phyloP scores from a whole-genome alignment of 2,888 invertebrate genomes.

The Mesochorus sp. region DNA sequence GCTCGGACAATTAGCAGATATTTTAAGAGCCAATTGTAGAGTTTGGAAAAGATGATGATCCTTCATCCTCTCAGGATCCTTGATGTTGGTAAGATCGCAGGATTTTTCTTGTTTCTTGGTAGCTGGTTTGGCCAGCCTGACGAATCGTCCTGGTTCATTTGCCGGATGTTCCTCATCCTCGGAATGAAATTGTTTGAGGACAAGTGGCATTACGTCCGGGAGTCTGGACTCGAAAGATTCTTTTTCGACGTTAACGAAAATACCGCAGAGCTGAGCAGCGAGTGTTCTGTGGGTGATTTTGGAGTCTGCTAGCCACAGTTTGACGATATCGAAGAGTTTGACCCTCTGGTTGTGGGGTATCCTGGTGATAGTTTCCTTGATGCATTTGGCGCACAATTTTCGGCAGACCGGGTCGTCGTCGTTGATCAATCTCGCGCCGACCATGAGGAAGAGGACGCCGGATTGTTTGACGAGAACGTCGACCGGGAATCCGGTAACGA shows the following conservation, averaged over 20 bases:
- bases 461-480: constrained; percentile 85
- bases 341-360: constrained; percentile 84
- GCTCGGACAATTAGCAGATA: constrained; percentile 86
- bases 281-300: constrained; percentile 88
- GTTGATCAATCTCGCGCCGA: constrained; percentile 91
- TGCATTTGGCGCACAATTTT: constrained; percentile 87
- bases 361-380: constrained; percentile 87
- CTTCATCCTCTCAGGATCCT: constrained; percentile 85
- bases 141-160: constrained; percentile 77
- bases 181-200: constrained; percentile 79
- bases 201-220: constrained; percentile 85
- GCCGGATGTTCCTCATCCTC: constrained; percentile 62
- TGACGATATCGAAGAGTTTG: constrained; percentile 88
- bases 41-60: constrained; percentile 91
- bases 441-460: constrained; percentile 88
- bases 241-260: constrained; percentile 91
- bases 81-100: constrained; percentile 73
- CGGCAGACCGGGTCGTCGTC: constrained; percentile 91
- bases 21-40: constrained; percentile 87
- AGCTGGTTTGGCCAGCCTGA: constrained; percentile 66
- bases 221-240: constrained; percentile 88
- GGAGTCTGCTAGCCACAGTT: constrained; percentile 87
- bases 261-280: constrained; percentile 90
- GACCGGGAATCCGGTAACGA: constrained; percentile 90
- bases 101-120: constrained; percentile 18